A percentile compares a stretch with the other conserved stretches of the same genome.
Conservation (phyloP, 2,888 invertebrate species). For the Cephus pygmeus region DNA sequence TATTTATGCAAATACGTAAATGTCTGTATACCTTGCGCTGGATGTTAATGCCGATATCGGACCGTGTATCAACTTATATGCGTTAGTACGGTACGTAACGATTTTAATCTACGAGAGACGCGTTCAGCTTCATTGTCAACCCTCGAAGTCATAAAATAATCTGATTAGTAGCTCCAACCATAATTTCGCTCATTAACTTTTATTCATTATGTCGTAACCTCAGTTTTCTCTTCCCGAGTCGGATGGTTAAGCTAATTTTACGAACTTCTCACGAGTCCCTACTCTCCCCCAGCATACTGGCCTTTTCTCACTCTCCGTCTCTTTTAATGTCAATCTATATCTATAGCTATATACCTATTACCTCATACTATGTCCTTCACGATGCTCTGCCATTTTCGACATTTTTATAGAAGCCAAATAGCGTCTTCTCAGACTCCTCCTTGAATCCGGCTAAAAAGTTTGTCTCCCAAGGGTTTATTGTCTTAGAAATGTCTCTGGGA, state of each 20-base stretch:
- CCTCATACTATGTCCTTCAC: neutral
- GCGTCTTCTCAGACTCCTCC: neutral
- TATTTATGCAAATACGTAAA: neutral
- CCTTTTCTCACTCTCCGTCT: neutral
- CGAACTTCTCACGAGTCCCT: constrained; percentile 1
- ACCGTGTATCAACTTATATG: neutral
- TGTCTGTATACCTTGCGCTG: neutral
- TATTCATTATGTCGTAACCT: constrained; percentile 17
- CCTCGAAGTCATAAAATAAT: constrained; percentile 9
- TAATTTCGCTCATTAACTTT: constrained; percentile 22
- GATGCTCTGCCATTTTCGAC: neutral
- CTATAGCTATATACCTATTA: neutral
- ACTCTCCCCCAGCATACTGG: neutral
- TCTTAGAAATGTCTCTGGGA: neutral
- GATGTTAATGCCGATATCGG: neutral
- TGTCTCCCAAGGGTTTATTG: neutral
- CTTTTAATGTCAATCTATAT: neutral
- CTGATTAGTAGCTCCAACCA: constrained; percentile 13
- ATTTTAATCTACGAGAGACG: constrained; percentile 36
- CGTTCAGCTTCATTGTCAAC: constrained; percentile 23
- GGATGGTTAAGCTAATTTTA: constrained; percentile 17
- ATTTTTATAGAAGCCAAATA: neutral
- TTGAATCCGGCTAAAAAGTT: neutral
- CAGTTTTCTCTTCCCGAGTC: constrained; percentile 13
- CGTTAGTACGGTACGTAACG: constrained; percentile 23